Base-by-base conservation (phyloP, 92 coral and sea anemone genomes). In the Heliopora coerulea region DNA sequence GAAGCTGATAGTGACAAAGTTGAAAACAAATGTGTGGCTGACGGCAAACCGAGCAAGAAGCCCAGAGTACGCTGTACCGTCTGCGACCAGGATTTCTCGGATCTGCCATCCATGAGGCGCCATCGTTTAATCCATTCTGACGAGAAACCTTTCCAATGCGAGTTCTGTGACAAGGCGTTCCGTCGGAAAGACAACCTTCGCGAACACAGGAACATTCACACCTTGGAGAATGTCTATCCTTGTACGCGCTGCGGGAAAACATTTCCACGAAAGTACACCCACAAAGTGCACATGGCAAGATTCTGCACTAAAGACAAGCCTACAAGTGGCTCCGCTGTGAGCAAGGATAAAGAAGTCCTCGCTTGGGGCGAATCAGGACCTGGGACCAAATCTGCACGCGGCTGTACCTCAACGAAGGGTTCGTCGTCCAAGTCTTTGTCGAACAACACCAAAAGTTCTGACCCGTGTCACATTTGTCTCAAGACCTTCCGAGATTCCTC, bases 181-280 rank as follows among this genome's bases (percentile, higher is more conserved):
- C 77, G 77, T 15, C 77, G 77, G 3, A 70, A 70, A 32, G 77
- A 70, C 60, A 70, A 70, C 32, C 77, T 70, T 10, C 77, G 77
- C 8, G 77, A 70, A 23, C 77, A 70, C 35, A 57, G 77, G 17
- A 70, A 70, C 25, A 70, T 70, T 32, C 77, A 70, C 77, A 70
- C 77, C 2, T 58, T 48, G 27, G 77, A 70, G 11, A 31, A 54
- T 17, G 63, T 70, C n/a, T 70, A 70, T n/a, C 30, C 56, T 28
- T 70, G 77, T 23, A 39, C 52, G 1, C 77, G 63, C 12, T 70
- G 77, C 49, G 77, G 77, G 0, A 70, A 70, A 49, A 52, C 77
- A 26, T 70, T 70, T 39, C 77, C 77, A 21, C 46, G 77, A 0
- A 70, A 70, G 49, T 70, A 70, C 30, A 70, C 77, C 5, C 77